Percentiles rank a stretch among this genome's conserved stretches.
Evolutionary conservation across 2,888 invertebrate genomes (phyloP).

Genomic region (Pecten maximus): DNA sequence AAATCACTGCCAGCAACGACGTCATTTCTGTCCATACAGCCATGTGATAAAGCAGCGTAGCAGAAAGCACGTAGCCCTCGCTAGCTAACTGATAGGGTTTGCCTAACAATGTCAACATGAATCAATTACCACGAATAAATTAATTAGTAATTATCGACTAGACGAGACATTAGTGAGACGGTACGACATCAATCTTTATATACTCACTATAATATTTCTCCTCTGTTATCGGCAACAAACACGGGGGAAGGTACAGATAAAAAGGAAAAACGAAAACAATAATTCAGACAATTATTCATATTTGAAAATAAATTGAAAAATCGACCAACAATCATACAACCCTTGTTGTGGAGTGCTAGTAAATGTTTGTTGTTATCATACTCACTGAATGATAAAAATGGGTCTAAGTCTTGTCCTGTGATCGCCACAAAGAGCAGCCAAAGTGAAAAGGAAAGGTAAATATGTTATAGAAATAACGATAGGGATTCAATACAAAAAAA

Average conservation of each 20-base stretch:
- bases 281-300: not conserved
- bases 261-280: not conserved
- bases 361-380: not conserved
- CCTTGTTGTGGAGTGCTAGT: constrained; percentile 1
- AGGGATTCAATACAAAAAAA: not conserved
- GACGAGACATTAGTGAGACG: constrained; percentile 8
- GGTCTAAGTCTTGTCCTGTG: not conserved
- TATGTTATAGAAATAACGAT: not conserved
- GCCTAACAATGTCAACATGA: not conserved
- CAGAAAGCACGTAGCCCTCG: not conserved
- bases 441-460: constrained; percentile 2
- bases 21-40: not conserved
- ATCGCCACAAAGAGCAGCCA: not conserved
- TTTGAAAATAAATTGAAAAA: not conserved
- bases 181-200: not conserved
- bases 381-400: not conserved
- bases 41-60: not conserved
- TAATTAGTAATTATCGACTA: not conserved
- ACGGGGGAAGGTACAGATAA: not conserved
- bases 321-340: not conserved
- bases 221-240: not conserved
- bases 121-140: not conserved
- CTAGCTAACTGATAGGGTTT: not conserved
- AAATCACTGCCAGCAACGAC: not conserved
- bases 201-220: constrained; percentile 29